Evolutionary conservation across 2,797 vertebrate species (phyloP).

Genomic region (Decapterus maruadsi): DNA sequence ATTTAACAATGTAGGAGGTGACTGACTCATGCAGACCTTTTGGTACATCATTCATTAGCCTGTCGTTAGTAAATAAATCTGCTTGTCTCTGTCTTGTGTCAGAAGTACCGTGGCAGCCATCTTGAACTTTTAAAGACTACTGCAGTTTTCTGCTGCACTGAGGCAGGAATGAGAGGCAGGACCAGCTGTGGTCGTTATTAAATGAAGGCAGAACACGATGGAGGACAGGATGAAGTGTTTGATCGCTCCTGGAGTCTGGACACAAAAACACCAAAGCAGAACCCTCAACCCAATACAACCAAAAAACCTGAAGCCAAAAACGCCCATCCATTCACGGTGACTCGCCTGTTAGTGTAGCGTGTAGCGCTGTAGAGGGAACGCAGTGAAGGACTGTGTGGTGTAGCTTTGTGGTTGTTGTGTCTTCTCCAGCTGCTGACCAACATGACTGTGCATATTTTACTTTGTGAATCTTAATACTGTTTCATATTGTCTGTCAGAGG

Average conservation of each 20-base stretch:
- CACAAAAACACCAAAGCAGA: background rate
- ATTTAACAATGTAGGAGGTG: too few relatives aligned
- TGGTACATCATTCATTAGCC: too few relatives aligned
- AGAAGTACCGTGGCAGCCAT: too few relatives aligned
- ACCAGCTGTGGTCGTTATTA: too few relatives aligned
- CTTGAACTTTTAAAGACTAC: too few relatives aligned
- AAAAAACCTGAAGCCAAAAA: background rate
- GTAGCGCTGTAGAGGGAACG: background rate
- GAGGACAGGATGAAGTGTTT: background rate
- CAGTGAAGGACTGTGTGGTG: background rate
- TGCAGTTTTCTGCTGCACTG: too few relatives aligned
- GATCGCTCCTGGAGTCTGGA: background rate
- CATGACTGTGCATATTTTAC: slow-evolving; percentile 7
- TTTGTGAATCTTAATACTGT: background rate
- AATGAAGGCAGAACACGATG: too few relatives aligned
- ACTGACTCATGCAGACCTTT: too few relatives aligned
- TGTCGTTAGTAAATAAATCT: too few relatives aligned
- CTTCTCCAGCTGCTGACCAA: slow-evolving; percentile 9
- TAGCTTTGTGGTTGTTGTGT: background rate
- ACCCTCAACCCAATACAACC: background rate
- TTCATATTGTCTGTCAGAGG: slow-evolving; percentile 1
- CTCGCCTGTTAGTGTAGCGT: background rate
- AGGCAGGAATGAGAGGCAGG: too few relatives aligned
- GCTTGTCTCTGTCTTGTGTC: too few relatives aligned
- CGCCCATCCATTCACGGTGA: too few relatives aligned